Evolutionary conservation across 2,888 invertebrate species (phyloP).

Genomic region (Hermaeophaga mercurialis): DNA sequence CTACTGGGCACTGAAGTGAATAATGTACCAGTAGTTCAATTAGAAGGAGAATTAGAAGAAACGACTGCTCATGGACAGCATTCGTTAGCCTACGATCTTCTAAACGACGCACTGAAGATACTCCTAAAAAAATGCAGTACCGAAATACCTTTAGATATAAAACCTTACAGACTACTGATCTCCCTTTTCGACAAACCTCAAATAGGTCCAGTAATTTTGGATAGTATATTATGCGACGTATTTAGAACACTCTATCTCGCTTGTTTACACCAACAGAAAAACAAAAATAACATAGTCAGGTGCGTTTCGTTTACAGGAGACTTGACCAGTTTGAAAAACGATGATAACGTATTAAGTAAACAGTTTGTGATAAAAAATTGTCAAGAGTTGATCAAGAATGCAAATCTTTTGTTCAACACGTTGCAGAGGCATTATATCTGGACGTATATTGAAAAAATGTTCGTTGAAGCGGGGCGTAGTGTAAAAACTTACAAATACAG

Average conservation of each 20-base stretch:
- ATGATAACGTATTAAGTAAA: constrained; percentile 49
- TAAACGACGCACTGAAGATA: constrained; percentile 68
- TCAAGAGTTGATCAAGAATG: constrained; percentile 79
- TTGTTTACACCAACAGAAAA: constrained; percentile 58
- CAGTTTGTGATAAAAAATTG: constrained; percentile 57
- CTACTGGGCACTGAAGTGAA: constrained; percentile 75
- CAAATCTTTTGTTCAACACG: constrained; percentile 81
- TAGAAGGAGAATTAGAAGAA: constrained; percentile 36
- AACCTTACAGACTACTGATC: constrained; percentile 78
- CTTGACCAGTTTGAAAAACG: constrained; percentile 52
- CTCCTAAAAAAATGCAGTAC: constrained; percentile 63
- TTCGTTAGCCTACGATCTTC: constrained; percentile 64
- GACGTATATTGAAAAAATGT: constrained; percentile 74
- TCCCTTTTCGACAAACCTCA: constrained; percentile 86
- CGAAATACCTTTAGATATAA: constrained; percentile 64
- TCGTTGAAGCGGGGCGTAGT: constrained; percentile 58
- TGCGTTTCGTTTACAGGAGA: constrained; percentile 57
- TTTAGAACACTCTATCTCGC: constrained; percentile 68
- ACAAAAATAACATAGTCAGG: constrained; percentile 48
- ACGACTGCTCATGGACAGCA: constrained; percentile 38
- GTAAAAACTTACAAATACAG: constrained; percentile 49
- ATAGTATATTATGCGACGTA: constrained; percentile 78
- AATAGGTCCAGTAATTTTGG: constrained; percentile 78
- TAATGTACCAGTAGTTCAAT: constrained; percentile 46
- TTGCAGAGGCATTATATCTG: constrained; percentile 86